These are phyloP conservation scores for Delia radicum DNA, from an alignment of 1,140 invertebrate species.

Conservation along the genomic window DNA sequence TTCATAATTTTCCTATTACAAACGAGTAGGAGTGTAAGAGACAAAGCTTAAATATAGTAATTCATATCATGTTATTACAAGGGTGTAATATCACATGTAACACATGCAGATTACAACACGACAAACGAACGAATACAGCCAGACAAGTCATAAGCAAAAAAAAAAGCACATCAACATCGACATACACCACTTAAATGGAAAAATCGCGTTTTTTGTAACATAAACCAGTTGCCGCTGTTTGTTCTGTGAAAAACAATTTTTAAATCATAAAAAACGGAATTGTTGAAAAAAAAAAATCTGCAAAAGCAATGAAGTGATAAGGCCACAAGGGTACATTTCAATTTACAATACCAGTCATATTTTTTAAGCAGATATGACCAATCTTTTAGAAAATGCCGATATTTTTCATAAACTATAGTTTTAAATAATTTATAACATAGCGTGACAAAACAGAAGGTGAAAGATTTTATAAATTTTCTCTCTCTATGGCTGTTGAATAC, in stretches of 20 bases:
- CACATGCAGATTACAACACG: slow-evolving; percentile 31
- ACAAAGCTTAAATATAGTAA: background rate
- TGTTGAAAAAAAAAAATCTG: background rate
- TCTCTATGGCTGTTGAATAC: no score
- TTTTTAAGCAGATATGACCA: no score
- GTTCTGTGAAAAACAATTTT: slow-evolving; percentile 8
- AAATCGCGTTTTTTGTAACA: slow-evolving; percentile 11
- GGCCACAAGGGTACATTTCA: slow-evolving; percentile 22
- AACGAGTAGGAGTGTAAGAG: background rate
- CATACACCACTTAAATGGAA: slow-evolving; percentile 17
- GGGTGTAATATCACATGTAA: slow-evolving; percentile 30
- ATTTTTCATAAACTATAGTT: no score
- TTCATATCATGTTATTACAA: slow-evolving; percentile 20
- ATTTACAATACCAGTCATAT: no score
- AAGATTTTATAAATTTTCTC: no score
- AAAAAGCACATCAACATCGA: background rate
- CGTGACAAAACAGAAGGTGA: no score
- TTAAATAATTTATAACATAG: no score
- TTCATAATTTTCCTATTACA: background rate
- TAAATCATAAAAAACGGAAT: slow-evolving; percentile 7
- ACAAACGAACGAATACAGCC: background rate
- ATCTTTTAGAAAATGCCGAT: no score
- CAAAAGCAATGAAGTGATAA: slow-evolving; percentile 24
- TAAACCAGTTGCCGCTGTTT: slow-evolving; percentile 10
- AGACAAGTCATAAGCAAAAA: background rate